Evolutionary conservation across 2,113 vertebrate species (phyloP).

Genomic region (Corythaeola cristata): DNA sequence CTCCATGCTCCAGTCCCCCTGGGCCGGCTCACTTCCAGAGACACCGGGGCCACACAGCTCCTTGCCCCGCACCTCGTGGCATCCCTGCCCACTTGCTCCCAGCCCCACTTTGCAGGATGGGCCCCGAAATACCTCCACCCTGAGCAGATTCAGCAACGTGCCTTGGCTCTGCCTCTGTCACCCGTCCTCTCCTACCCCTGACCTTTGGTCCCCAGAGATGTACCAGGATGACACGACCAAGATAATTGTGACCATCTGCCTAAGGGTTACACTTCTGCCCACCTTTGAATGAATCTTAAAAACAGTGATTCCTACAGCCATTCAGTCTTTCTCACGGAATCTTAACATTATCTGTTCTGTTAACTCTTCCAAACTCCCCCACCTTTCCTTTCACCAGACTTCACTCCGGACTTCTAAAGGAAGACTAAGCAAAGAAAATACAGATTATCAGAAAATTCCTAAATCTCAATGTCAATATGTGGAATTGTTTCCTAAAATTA

Average conservation of each 20-base stretch:
- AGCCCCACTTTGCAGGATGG: too few relatives aligned
- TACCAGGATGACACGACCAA: neutral
- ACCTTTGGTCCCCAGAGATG: neutral
- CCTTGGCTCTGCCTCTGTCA: neutral
- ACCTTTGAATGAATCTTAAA: neutral
- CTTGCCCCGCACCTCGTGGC: neutral
- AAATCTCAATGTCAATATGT: neutral
- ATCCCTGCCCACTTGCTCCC: accelerated
- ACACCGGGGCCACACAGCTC: neutral
- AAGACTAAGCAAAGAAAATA: neutral
- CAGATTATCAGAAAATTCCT: neutral
- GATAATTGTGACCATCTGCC: neutral
- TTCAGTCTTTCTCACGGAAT: neutral
- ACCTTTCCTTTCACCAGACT: neutral
- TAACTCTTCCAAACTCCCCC: neutral
- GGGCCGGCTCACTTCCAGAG: neutral
- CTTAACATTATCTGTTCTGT: neutral
- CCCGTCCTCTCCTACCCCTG: neutral
- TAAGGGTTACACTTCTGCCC: neutral
- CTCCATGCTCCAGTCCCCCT: neutral
- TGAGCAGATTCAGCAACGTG: neutral
- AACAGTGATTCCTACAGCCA: neutral
- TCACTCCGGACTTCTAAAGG: neutral
- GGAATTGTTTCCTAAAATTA: neutral
- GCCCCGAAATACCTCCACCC: neutral